Evolutionary conservation across 2,888 invertebrate genomes (phyloP).

Genomic region (Pteria penguin): DNA sequence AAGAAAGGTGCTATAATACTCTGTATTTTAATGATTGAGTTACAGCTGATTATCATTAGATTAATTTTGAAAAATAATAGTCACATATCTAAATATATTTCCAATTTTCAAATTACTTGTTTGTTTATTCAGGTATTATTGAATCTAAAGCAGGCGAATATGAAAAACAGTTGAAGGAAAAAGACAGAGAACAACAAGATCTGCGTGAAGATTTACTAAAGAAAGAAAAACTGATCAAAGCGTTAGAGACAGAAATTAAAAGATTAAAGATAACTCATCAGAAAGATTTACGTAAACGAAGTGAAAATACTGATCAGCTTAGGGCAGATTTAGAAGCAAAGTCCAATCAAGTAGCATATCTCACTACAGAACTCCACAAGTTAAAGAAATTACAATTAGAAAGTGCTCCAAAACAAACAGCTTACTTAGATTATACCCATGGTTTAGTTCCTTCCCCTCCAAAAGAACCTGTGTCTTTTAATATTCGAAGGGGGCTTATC

Average conservation of each 20-base stretch:
- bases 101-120: too few relatives aligned
- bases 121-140: slow-evolving; percentile 22
- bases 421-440: slow-evolving; percentile 39
- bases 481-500: slow-evolving; percentile 24
- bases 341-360: slow-evolving; percentile 71
- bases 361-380: slow-evolving; percentile 72
- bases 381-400: slow-evolving; percentile 58
- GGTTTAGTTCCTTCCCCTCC: slow-evolving; percentile 60
- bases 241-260: slow-evolving; percentile 64
- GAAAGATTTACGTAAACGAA: slow-evolving; percentile 65
- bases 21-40: too few relatives aligned
- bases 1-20: too few relatives aligned
- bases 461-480: slow-evolving; percentile 46
- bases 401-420: slow-evolving; percentile 33
- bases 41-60: too few relatives aligned
- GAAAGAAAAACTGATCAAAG: slow-evolving; percentile 63
- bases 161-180: slow-evolving; percentile 54
- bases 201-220: slow-evolving; percentile 60
- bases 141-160: slow-evolving; percentile 31
- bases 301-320: slow-evolving; percentile 61
- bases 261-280: slow-evolving; percentile 69
- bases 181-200: slow-evolving; percentile 54
- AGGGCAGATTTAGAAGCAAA: slow-evolving; percentile 73
- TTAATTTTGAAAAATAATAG: too few relatives aligned
- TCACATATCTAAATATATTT: too few relatives aligned